Percentiles rank a stretch among this genome's conserved stretches.
Evolutionary conservation across 2,888 invertebrate genomes (phyloP).

Genomic region (Xanthia togata): DNA sequence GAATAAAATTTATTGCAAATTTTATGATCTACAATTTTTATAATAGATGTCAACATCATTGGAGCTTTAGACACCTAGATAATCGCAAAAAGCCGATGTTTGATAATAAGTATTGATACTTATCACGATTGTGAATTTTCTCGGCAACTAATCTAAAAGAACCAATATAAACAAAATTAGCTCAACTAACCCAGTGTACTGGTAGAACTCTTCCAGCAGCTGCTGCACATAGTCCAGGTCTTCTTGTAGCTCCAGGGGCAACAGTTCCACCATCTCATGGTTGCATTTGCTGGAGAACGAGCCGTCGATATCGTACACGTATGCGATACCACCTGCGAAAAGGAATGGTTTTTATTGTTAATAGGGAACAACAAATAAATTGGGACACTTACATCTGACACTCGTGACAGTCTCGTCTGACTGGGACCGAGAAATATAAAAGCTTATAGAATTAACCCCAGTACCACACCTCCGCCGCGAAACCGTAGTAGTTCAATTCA

Average conservation of each 20-base stretch:
- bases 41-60: too few relatives aligned
- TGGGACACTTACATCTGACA: background rate
- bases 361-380: too few relatives aligned
- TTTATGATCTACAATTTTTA: too few relatives aligned
- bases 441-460: too few relatives aligned
- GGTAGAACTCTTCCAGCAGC: slow-evolving; percentile 95
- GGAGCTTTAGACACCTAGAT: too few relatives aligned
- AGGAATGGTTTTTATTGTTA: background rate
- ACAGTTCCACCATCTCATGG: slow-evolving; percentile 97
- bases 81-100: background rate
- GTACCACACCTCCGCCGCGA: too few relatives aligned
- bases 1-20: too few relatives aligned
- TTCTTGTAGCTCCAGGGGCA: slow-evolving; percentile 94
- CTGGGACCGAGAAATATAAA: background rate
- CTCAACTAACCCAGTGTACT: slow-evolving; percentile 93
- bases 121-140: background rate
- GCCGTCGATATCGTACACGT: slow-evolving; percentile 97
- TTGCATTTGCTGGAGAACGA: slow-evolving; percentile 97
- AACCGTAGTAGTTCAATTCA: too few relatives aligned
- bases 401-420: too few relatives aligned
- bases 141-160: background rate
- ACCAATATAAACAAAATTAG: background rate
- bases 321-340: slow-evolving; percentile 95
- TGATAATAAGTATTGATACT: background rate
- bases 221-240: slow-evolving; percentile 94